These are phyloP conservation scores for Melospiza georgiana DNA, from an alignment of 2,113 vertebrate genomes.

Conservation along the genomic window DNA sequence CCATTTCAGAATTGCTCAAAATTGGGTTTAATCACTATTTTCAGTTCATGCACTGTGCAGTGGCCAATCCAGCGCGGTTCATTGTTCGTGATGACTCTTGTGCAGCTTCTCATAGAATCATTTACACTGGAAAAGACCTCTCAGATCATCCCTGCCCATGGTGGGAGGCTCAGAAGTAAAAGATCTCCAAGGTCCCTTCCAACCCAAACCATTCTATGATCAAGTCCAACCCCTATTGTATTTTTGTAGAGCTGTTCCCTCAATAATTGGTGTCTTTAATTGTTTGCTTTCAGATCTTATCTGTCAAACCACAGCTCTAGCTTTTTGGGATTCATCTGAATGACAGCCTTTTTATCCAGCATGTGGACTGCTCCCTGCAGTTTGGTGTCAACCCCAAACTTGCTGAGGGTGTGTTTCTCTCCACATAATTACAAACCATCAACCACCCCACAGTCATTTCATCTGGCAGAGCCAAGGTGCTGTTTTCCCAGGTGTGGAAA, in stretches of 20 bases:
- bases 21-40: neutral
- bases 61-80: neutral
- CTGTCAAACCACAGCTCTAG: neutral
- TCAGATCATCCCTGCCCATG: neutral
- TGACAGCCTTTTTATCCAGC: neutral
- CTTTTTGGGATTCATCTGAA: neutral
- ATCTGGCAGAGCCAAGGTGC: neutral
- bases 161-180: neutral
- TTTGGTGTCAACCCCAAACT: neutral
- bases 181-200: neutral
- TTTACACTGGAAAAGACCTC: neutral
- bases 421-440: neutral
- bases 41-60: fast-evolving
- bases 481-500: neutral
- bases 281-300: neutral
- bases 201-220: neutral
- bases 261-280: fast-evolving
- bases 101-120: neutral
- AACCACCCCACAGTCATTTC: neutral
- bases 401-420: neutral
- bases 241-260: neutral
- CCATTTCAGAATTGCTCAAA: neutral
- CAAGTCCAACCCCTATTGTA: neutral
- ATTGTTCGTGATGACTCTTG: fast-evolving
- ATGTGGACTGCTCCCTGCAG: neutral